Evolutionary conservation across 2,888 invertebrate species (phyloP), one percentile per base, ranked within the genome.

Genomic region (Ophion obscuratus): DNA sequence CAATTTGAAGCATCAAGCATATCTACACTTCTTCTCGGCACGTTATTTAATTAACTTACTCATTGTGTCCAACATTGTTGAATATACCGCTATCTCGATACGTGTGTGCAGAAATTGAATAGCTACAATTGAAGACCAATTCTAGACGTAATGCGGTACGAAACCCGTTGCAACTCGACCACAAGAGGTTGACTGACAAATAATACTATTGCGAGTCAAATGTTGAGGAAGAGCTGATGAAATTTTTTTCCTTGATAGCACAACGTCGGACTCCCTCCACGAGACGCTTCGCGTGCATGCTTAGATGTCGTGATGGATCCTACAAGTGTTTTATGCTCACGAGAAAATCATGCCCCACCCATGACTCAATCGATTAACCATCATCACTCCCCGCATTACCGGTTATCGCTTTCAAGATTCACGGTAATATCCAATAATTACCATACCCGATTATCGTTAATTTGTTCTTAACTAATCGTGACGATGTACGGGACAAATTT

Each of bases 131-230:
- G 67, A 59, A 10, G n/a, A 61, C 40, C 59, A 53, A 57, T 67
- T 77, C 14, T 7, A n/a, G 17, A 67, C 27, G 31, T 24, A 36
- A 53, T 20, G 27, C 36, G 40, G 27, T 44, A 31, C 59, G 40
- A 59, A 24, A 17, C 68, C 59, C 47, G 70, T 71, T 31, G 5
- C 24, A 61, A 78, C n/a, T 59, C 68, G 67, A n/a, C 70, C 62
- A 61, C 70, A 47, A 47, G 31, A 79, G 11, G 57, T 53, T 44
- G 57, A 78, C 59, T 44, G 67, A 44, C 36, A 61, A 68, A 40
- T 59, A 24, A n/a, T 24, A 68, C 78, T 64, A 80, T 27, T 24
- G 64, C 53, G 47, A 64, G 70, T 62, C 24, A 76, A 76, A 78
- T 47, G 17, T 9, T 70, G 59, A 78, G 59, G 71, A 71, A 59